phyloP scores from a whole-genome alignment of 2,113 vertebrate genomes.

The Smithornis capensis region DNA sequence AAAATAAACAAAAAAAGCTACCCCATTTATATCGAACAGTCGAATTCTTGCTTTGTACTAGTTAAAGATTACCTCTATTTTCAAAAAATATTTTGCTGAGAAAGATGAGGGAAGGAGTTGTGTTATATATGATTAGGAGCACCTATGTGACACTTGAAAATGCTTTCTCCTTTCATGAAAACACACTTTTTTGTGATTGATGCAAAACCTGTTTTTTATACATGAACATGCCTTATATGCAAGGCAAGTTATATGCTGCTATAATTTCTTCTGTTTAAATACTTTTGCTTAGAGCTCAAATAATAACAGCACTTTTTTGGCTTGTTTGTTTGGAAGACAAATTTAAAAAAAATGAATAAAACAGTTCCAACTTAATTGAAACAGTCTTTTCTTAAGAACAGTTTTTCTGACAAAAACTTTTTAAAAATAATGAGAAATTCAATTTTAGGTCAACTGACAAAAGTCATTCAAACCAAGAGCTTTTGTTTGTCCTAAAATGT shows the following conservation, averaged over 20 bases:
- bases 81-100: not conserved
- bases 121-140: not conserved
- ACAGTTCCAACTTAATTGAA: not conserved
- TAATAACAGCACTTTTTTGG: rapidly evolving
- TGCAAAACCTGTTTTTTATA: not conserved
- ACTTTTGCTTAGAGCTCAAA: not conserved
- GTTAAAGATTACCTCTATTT: not conserved
- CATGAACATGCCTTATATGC: not conserved
- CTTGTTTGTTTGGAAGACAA: not conserved
- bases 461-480: not conserved
- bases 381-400: rapidly evolving
- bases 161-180: not conserved
- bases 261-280: not conserved
- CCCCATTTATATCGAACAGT: not conserved
- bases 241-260: not conserved
- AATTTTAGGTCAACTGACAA: not conserved
- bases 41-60: not conserved
- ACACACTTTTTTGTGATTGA: not conserved
- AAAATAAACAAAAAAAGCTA: not conserved
- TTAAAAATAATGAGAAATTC: not conserved
- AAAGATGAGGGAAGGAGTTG: not conserved
- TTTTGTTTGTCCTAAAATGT: not conserved
- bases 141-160: not conserved
- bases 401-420: not conserved
- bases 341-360: not conserved